Conservation (phyloP, 2,797 vertebrate genomes). For the Tokudaia muenninki region DNA sequence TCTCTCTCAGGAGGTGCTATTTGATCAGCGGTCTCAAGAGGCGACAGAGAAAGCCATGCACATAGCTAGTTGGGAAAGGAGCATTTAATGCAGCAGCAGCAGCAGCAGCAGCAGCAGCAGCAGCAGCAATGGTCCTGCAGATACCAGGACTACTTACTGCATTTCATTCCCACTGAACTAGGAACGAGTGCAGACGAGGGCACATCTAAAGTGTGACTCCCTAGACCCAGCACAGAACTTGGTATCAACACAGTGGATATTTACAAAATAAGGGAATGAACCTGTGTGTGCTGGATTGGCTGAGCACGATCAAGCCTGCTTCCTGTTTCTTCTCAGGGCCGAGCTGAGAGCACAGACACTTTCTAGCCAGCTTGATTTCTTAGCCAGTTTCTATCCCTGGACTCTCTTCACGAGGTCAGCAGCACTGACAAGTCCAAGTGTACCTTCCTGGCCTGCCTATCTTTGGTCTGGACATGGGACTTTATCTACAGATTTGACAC, state of each 20-base stretch:
- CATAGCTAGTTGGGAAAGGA: not conserved
- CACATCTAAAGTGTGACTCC: not conserved
- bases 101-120: not conserved
- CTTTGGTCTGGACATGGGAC: not conserved
- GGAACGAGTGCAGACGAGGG: not conserved
- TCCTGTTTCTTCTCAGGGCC: not conserved
- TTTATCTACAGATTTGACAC: not conserved
- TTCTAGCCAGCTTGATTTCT: not conserved
- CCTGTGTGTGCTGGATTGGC: not conserved
- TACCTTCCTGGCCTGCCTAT: not conserved
- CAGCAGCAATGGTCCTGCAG: not conserved
- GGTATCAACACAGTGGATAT: not conserved
- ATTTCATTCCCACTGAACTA: not conserved
- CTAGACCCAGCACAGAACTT: not conserved
- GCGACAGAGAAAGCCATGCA: constrained; percentile 1
- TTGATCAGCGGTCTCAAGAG: not conserved
- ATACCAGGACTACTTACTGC: not conserved
- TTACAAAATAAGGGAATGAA: not conserved
- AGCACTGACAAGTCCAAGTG: not conserved
- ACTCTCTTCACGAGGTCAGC: not conserved
- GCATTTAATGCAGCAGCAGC: not conserved
- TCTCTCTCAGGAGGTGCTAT: not conserved
- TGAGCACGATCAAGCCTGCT: not conserved
- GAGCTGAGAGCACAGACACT: not conserved
- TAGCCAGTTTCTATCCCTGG: not conserved